phyloP scores from a whole-genome alignment of 2,113 vertebrate species.

The Aptenodytes forsteri region DNA sequence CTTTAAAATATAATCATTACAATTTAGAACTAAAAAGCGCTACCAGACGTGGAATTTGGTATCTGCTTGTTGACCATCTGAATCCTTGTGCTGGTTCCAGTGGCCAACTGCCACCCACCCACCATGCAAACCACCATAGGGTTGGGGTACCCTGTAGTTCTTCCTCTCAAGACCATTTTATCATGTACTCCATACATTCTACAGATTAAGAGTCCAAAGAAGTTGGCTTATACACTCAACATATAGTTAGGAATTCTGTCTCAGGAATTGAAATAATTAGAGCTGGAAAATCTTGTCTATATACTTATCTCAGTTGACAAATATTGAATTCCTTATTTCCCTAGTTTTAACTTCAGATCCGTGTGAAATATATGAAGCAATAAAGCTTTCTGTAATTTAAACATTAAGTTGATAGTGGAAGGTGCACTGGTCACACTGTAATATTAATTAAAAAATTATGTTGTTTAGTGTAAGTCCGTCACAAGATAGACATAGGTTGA shows the following conservation, averaged over 20 bases:
- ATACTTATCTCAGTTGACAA: background rate
- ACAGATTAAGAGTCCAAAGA: background rate
- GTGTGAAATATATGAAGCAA: background rate
- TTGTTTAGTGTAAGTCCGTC: background rate
- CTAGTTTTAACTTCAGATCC: background rate
- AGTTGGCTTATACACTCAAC: background rate
- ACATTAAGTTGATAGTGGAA: background rate
- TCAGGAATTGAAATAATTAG: background rate
- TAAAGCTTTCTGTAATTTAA: background rate
- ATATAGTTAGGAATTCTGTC: background rate
- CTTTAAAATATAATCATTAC: background rate
- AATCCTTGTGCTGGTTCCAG: background rate
- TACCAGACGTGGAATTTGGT: too few species aligned
- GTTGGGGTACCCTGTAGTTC: background rate
- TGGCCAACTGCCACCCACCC: background rate
- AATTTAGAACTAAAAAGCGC: background rate
- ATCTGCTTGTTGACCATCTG: background rate
- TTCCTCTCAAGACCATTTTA: background rate
- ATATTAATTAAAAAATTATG: background rate
- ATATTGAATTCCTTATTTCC: background rate
- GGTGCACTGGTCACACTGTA: background rate
- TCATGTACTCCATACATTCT: background rate
- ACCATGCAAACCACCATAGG: background rate
- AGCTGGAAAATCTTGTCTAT: background rate
- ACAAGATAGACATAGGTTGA: rapidly evolving